A percentile compares a stretch with the other conserved stretches of the same genome.
Conservation (phyloP, 2,113 vertebrate species). For the Phocoena sinus region DNA sequence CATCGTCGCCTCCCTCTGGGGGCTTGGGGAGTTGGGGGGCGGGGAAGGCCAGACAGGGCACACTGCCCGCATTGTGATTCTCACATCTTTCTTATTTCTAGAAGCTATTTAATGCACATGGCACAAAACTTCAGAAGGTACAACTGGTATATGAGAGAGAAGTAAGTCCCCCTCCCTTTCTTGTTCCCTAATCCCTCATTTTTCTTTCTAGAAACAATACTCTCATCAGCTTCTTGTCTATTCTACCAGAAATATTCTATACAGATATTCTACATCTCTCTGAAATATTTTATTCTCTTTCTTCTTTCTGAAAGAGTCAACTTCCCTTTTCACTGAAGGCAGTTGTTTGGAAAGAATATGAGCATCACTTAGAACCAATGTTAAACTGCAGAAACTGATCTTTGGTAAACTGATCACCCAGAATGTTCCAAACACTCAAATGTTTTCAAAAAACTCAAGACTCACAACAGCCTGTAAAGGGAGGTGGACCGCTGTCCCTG, state of each 20-base stretch:
- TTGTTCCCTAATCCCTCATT: background rate
- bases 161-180: background rate
- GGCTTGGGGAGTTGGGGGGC: too few species aligned
- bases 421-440: background rate
- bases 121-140: background rate
- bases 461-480: background rate
- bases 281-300: conserved; percentile 3
- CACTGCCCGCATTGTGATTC: background rate
- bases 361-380: background rate
- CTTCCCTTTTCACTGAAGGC: background rate
- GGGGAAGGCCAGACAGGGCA: background rate
- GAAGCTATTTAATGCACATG: background rate
- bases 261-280: background rate
- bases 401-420: background rate
- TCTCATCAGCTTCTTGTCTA: background rate
- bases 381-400: background rate
- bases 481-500: background rate
- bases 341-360: background rate
- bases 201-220: background rate
- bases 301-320: background rate
- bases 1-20: background rate
- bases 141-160: background rate
- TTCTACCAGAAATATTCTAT: background rate
- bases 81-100: background rate
- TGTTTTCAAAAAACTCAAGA: background rate